Evolutionary conservation across 2,113 vertebrate species (phyloP).

Genomic region (Cinclus cinclus): DNA sequence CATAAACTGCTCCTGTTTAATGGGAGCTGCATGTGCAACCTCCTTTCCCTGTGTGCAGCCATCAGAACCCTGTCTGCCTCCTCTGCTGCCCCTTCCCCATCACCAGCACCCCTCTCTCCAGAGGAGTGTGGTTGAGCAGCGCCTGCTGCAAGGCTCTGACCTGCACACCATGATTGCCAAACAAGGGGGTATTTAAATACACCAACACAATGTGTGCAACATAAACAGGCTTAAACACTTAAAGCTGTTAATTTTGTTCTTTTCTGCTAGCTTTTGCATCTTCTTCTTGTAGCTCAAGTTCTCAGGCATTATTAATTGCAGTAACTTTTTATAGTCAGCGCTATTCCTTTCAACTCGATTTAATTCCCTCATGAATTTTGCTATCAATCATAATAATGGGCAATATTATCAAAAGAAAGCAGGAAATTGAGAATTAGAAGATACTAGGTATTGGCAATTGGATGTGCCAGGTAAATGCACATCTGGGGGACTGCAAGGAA

Average conservation of each 20-base stretch:
- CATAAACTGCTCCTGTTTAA: not conserved
- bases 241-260: not conserved
- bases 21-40: not conserved
- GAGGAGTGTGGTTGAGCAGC: not conserved
- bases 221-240: not conserved
- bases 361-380: not conserved
- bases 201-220: not conserved
- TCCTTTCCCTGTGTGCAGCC: rapidly evolving
- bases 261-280: not conserved
- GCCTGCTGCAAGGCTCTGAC: not conserved
- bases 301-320: not conserved
- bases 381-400: not conserved
- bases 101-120: too few relatives aligned
- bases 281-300: not conserved
- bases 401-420: not conserved
- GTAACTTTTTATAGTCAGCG: not conserved
- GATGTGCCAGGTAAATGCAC: not conserved
- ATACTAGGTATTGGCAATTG: not conserved
- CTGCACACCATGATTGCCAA: not conserved
- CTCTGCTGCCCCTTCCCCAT: not conserved
- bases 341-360: not conserved
- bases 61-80: not conserved
- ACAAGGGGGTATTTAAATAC: not conserved
- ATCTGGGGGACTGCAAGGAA: too few relatives aligned
- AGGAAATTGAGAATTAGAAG: not conserved